Base-by-base conservation (phyloP, 2,797 vertebrate genomes). In the Xenopus petersii region DNA sequence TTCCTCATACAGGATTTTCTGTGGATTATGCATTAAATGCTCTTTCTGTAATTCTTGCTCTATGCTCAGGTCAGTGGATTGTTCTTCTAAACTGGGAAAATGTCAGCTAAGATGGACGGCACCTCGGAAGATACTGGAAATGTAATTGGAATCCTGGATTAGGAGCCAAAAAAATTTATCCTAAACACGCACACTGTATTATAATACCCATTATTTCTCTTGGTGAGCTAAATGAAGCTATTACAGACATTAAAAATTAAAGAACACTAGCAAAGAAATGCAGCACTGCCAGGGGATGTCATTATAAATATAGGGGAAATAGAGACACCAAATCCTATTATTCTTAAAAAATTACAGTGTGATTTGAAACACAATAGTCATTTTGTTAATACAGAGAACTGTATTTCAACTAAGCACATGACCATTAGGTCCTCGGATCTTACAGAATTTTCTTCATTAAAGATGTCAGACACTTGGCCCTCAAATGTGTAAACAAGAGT, bases 71-170 rank as follows among this genome's bases (percentile, higher is more conserved):
- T 77, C 75, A 72, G 58, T 15, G 64, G 24, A 2, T 33, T 56
- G 24, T 26, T 67, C 49, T 51, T 60, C 47, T 33, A 65, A 67
- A 21, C 10, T 10, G 64, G 70, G 48, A 47, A 76, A 49, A 61
- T 62, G 75, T 77, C 75, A 66, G 33, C 64, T 11, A 77, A 67
- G 64, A 77, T 63, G 75, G 75, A 77, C 70, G 56, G 58, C 24
- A 26, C 24, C 30, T 33, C 21, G 66, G 56, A 75, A 80, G 12
- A n/a, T 71, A 11, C 58, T 80, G 12, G 13, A 74, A 75, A 75
- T 16, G 58, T 63, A 65, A 73, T 68, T 75, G 71, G 74, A 70
- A 76, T 74, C 77, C 54, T 76, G 68, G 68, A 77, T 15, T 66
- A n/a, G 75, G 65, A 72, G 54, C 17, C 71, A 76, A 4, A 42